Percentiles rank a stretch among this genome's conserved stretches.
These are phyloP conservation scores for Parazoanthus atlanticus DNA, from an alignment of 92 coral and sea anemone species.

Conservation along the genomic window DNA sequence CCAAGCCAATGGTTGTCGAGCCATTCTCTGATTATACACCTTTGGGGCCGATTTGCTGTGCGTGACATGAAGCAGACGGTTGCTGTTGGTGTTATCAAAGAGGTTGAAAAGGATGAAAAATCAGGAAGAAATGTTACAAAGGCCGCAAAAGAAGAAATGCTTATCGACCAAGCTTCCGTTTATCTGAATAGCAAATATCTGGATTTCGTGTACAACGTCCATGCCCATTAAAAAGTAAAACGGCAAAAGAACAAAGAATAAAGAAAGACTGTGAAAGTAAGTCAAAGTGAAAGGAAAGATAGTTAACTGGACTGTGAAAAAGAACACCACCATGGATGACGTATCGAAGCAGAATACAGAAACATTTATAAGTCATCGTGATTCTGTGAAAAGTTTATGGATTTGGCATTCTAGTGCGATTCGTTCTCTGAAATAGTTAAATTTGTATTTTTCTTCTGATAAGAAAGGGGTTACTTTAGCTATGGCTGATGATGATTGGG, in stretches of 20 bases:
- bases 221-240: too few species aligned
- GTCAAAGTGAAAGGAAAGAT: too few species aligned
- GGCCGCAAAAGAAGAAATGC: conserved; percentile 80
- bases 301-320: too few species aligned
- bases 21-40: conserved; percentile 69
- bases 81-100: conserved; percentile 93
- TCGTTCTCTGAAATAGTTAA: not conserved
- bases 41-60: conserved; percentile 97
- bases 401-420: too few species aligned
- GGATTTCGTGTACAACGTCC: too few species aligned
- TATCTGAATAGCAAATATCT: too few species aligned
- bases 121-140: conserved; percentile 76
- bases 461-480: not conserved
- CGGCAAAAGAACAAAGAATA: too few species aligned
- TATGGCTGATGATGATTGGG: conserved; percentile 97
- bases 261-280: too few species aligned
- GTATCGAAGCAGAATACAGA: too few species aligned
- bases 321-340: too few species aligned
- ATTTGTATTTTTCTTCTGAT: not conserved
- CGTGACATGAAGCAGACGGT: conserved; percentile 99
- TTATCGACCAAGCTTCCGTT: conserved; percentile 9
- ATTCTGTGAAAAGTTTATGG: too few species aligned
- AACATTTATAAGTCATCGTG: too few species aligned
- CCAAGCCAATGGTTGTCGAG: conserved; percentile 92
- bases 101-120: conserved; percentile 50